phyloP scores from a whole-genome alignment of 2,888 invertebrate genomes.

The Serrognathus titanus region DNA sequence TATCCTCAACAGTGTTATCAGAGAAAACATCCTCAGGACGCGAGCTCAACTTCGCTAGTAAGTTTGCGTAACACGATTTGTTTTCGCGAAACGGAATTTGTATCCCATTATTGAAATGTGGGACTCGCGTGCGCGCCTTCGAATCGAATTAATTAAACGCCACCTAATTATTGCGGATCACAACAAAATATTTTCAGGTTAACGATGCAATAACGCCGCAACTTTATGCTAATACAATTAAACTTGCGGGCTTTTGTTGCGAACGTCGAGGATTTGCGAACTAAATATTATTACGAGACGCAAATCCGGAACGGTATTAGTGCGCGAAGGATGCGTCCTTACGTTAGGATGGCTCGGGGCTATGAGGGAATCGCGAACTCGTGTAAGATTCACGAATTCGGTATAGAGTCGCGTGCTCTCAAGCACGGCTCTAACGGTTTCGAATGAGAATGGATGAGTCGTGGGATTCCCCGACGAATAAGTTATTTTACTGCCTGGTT shows the following conservation, averaged over 20 bases:
- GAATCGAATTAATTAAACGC: too few relatives aligned
- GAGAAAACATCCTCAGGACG: too few relatives aligned
- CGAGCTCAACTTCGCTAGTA: too few relatives aligned
- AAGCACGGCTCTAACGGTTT: conserved; percentile 1
- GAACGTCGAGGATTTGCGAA: neutral
- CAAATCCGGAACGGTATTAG: conserved; percentile 7
- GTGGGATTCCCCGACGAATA: conserved; percentile 4
- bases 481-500: conserved; percentile 5
- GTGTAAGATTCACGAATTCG: neutral
- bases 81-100: too few relatives aligned
- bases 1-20: too few relatives aligned
- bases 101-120: too few relatives aligned
- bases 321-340: conserved; percentile 1
- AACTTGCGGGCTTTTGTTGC: neutral
- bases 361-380: conserved; percentile 3
- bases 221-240: too few relatives aligned
- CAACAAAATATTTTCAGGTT: too few relatives aligned
- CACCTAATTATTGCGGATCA: too few relatives aligned
- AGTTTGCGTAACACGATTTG: too few relatives aligned
- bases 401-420: conserved; percentile 2
- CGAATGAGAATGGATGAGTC: conserved; percentile 13
- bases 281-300: conserved; percentile 8
- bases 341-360: neutral
- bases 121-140: too few relatives aligned
- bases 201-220: too few relatives aligned